Evolutionary conservation across 2,797 vertebrate species (phyloP), one percentile per base, ranked within the genome.

Genomic region (Eulemur albifrons): DNA sequence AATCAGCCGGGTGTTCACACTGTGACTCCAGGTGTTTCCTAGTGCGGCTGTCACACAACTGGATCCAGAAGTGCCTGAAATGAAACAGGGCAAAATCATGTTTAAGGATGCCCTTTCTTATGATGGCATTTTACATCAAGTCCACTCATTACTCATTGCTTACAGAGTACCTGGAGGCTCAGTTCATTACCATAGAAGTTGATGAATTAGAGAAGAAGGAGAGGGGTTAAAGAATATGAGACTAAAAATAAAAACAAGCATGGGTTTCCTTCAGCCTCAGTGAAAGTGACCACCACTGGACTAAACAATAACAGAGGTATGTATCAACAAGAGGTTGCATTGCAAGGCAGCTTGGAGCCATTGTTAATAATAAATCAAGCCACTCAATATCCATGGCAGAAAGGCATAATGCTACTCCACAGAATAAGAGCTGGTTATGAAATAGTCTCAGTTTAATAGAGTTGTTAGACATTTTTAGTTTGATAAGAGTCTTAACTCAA

Each of bases 21-120:
- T 98, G 98, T 99, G 99, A 97, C 99, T 99, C 99, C 99, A 99
- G 0, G 99, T 99, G 97, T 99, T 99, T 86, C 99, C 99, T 50
- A 99, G 97, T 7, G 99, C 99, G 20, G 99, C 99, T n/a, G 98
- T 99, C 95, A 99, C 98, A 97, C 98, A 98, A 85, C 98, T 97
- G 73, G 98, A 98, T 84, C 86, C 95, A 96, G 97, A 98, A 79
- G 95, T 25, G 21, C 95, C 99, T 99, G 98, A 94, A 97, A 90
- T 43, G 30, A 97, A 95, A 95, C 30, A 94, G 25, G 21, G 32
- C 32, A 67, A 87, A 79, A 52, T 0, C 27, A 12, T 4, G 59
- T 82, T 69, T 54, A 69, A 6, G 35, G 80, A 50, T 15, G 40
- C 5, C 54, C 43, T 82, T 90, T 75, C 81, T 86, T 21, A 8